Percentiles rank a stretch among this genome's conserved stretches.
Evolutionary conservation across 35 echinoderm and acorn worm species (phyloP).

Genomic region (Apostichopus californicus): DNA sequence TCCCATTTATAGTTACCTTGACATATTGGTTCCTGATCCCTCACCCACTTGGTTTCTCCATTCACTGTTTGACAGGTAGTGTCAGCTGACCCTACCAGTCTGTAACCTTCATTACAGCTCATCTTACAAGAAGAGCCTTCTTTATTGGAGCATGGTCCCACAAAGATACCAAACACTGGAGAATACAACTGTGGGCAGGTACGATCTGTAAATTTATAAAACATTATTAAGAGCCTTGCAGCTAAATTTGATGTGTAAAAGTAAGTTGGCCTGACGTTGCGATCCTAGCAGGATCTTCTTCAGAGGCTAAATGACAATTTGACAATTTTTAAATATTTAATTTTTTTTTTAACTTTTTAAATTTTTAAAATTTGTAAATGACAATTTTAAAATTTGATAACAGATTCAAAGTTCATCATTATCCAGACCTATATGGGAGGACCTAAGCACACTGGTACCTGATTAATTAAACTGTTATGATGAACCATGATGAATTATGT

Average conservation of each 20-base stretch:
- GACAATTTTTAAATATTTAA: neutral
- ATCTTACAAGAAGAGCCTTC: constrained; percentile 12
- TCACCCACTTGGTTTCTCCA: constrained; percentile 9
- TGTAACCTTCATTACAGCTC: constrained; percentile 5
- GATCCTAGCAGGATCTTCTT: too few relatives aligned
- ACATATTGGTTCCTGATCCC: neutral
- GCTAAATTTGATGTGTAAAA: neutral
- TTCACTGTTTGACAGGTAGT: constrained; percentile 10
- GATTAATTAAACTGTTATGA: too few relatives aligned
- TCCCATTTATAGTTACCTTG: constrained; percentile 3
- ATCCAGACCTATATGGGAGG: too few relatives aligned
- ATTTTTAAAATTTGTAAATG: too few relatives aligned
- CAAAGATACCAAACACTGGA: constrained; percentile 40
- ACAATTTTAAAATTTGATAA: too few relatives aligned
- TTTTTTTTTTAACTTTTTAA: too few relatives aligned
- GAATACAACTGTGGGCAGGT: constrained; percentile 30
- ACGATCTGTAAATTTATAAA: constrained; percentile 29
- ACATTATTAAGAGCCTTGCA: too few relatives aligned
- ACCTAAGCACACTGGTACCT: too few relatives aligned
- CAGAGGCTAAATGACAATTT: too few relatives aligned
- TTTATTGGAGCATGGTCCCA: neutral
- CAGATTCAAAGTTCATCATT: too few relatives aligned
- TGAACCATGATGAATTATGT: too few relatives aligned
- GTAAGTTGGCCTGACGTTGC: too few relatives aligned
- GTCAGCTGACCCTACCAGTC: constrained; percentile 16